Evolutionary conservation across 1,140 invertebrate species (phyloP).

Genomic region (Bursaphelenchus mucronatus): DNA sequence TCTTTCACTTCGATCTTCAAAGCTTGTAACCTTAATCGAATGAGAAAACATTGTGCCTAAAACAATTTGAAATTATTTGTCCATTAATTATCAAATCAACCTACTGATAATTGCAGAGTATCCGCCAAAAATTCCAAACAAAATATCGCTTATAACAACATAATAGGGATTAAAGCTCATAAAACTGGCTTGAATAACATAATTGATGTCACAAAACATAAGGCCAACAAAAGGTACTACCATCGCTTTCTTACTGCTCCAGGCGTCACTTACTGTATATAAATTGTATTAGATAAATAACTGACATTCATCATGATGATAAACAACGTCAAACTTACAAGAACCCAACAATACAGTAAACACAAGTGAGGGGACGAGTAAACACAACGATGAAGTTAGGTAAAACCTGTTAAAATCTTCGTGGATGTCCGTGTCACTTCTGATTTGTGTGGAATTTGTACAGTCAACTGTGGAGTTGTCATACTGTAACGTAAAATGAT

Average conservation of each 20-base stretch:
- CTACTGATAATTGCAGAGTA: constrained; percentile 50
- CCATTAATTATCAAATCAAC: constrained; percentile 1
- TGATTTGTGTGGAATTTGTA: constrained; percentile 30
- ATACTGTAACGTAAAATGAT: constrained; percentile 22
- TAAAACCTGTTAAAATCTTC: constrained; percentile 40
- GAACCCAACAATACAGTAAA: constrained; percentile 45
- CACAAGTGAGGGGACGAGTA: constrained; percentile 48
- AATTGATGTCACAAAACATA: constrained; percentile 46
- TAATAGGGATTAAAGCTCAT: constrained; percentile 44
- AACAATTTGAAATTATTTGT: constrained; percentile 14
- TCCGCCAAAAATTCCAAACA: constrained; percentile 51
- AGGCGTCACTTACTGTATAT: constrained; percentile 49
- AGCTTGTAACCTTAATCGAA: constrained; percentile 11
- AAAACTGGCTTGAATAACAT: constrained; percentile 43
- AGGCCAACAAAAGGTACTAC: constrained; percentile 53
- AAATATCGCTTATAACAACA: constrained; percentile 46
- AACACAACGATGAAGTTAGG: constrained; percentile 41
- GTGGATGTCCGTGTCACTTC: constrained; percentile 42
- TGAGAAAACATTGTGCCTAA: constrained; percentile 30
- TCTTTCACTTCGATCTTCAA: constrained; percentile 29
- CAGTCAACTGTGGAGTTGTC: constrained; percentile 31
- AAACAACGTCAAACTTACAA: constrained; percentile 31
- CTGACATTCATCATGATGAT: background rate
- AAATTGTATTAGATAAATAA: constrained; percentile 5
- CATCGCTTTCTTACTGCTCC: constrained; percentile 41